Conservation (phyloP, 2,113 vertebrate species). For the Dasyprocta punctata region DNA sequence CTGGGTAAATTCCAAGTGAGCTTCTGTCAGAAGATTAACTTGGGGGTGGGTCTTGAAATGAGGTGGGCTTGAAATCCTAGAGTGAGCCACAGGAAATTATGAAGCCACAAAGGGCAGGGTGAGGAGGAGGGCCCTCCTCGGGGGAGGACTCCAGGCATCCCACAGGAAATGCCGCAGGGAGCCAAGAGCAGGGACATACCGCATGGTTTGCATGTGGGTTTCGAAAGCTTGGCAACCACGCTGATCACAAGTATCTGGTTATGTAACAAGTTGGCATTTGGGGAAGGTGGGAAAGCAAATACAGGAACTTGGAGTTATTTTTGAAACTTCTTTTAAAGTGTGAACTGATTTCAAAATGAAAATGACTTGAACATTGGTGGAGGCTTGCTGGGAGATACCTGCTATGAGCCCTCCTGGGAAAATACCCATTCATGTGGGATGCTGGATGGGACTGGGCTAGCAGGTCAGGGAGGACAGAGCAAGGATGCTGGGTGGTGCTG, state of each 20-base stretch:
- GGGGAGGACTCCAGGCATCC: background rate
- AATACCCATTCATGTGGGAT: background rate
- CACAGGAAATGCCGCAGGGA: no score
- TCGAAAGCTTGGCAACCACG: rapidly evolving
- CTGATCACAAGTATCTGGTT: background rate
- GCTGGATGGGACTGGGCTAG: background rate
- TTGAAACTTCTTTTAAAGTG: background rate
- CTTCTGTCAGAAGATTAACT: background rate
- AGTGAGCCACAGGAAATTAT: background rate
- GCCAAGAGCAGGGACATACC: no score
- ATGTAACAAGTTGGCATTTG: background rate
- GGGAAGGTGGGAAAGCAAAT: background rate
- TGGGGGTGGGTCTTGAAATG: background rate
- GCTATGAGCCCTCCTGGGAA: background rate
- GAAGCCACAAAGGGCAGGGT: background rate
- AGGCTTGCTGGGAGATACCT: background rate
- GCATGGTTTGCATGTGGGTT: no score
- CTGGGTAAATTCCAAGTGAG: background rate
- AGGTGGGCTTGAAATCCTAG: no score
- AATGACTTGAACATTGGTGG: background rate
- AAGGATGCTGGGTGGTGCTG: background rate
- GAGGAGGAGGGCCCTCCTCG: no score
- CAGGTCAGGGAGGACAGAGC: background rate
- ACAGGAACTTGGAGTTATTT: background rate
- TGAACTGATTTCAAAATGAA: background rate